Evolutionary conservation across 2,888 invertebrate genomes (phyloP).

Genomic region (Scelioninae gen. 2): DNA sequence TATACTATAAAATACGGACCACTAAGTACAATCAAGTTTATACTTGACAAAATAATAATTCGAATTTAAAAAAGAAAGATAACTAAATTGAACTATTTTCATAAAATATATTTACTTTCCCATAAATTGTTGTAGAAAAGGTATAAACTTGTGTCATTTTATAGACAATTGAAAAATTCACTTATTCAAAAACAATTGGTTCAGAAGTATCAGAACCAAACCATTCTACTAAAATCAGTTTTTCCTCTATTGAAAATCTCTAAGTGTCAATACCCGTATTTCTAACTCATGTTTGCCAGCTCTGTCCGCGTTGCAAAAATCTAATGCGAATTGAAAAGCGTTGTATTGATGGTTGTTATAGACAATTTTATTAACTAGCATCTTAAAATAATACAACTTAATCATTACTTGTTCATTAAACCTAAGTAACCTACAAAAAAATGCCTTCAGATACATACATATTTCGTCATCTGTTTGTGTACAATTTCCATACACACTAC

Average conservation of each 20-base stretch:
- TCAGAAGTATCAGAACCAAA: conserved; percentile 4
- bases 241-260: conserved; percentile 22
- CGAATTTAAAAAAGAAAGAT: background rate
- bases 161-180: background rate
- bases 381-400: conserved; percentile 73
- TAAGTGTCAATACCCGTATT: conserved; percentile 43
- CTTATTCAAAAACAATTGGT: background rate
- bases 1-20: conserved; percentile 27
- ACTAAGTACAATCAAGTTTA: conserved; percentile 36
- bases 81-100: conserved; percentile 37
- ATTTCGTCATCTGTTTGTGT: conserved; percentile 48
- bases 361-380: conserved; percentile 73
- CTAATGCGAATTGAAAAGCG: conserved; percentile 66
- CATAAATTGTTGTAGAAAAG: conserved; percentile 18
- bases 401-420: conserved; percentile 65
- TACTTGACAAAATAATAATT: conserved; percentile 7
- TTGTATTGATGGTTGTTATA: conserved; percentile 72
- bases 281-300: conserved; percentile 54
- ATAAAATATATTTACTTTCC: conserved; percentile 1
- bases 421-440: conserved; percentile 70
- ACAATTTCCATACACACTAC: conserved; percentile 25
- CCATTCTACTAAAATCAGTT: conserved; percentile 10
- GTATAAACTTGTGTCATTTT: background rate
- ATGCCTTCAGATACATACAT: conserved; percentile 59
- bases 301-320: conserved; percentile 49